These are phyloP conservation scores for Platorchestia sp. DNA, from an alignment of 1,140 invertebrate genomes.

Conservation along the genomic window DNA sequence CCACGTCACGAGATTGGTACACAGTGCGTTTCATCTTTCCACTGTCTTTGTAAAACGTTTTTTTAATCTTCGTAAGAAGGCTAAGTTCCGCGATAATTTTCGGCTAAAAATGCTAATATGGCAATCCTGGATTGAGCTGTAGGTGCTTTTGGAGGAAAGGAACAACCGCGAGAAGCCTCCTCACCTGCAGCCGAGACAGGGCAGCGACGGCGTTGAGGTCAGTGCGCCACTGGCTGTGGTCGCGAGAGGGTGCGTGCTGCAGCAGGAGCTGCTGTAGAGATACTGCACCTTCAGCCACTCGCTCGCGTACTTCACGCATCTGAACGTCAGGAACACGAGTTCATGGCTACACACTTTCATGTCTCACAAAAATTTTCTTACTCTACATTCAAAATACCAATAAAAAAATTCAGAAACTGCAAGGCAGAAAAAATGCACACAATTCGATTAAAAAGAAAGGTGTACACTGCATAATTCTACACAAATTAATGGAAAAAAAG, in stretches of 20 bases:
- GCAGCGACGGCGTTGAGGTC: not conserved
- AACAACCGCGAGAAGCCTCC: not conserved
- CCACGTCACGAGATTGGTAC: too few species aligned
- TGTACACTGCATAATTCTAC: not conserved
- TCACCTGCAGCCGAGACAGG: not conserved
- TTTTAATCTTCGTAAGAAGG: too few species aligned
- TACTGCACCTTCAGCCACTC: not conserved
- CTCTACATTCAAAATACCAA: too few species aligned
- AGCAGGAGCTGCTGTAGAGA: conserved; percentile 3
- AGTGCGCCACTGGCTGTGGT: not conserved
- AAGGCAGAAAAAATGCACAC: not conserved
- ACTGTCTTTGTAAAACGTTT: too few species aligned
- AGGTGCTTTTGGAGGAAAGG: too few species aligned
- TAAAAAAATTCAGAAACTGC: too few species aligned
- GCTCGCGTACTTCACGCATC: not conserved
- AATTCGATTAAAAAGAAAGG: not conserved
- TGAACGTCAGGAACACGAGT: not conserved
- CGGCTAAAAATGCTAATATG: too few species aligned
- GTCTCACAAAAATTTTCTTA: too few species aligned
- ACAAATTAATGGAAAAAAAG: not conserved
- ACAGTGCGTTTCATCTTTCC: too few species aligned
- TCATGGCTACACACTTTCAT: too few species aligned
- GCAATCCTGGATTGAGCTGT: too few species aligned
- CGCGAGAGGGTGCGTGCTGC: not conserved
- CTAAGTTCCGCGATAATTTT: too few species aligned